Conservation (phyloP, 2,888 invertebrate genomes). For the Malacosoma neustria region DNA sequence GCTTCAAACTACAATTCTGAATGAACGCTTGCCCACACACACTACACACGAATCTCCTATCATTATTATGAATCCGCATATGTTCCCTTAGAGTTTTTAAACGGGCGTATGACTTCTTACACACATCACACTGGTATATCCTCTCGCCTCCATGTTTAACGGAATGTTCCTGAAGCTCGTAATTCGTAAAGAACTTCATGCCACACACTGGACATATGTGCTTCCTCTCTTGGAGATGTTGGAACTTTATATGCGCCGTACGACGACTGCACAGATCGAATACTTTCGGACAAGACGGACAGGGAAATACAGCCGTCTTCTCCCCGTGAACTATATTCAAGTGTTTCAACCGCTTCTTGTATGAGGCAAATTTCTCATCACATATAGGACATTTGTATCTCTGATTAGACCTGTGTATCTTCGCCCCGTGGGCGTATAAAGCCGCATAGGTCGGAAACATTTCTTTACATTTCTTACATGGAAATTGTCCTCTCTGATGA, state of each 20-base stretch:
- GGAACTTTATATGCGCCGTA: conserved; percentile 55
- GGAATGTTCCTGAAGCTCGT: conserved; percentile 70
- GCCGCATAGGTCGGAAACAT: conserved; percentile 44
- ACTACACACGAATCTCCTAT: conserved; percentile 46
- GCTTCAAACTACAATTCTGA: conserved; percentile 56
- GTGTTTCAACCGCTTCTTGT: conserved; percentile 57
- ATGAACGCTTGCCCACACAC: conserved; percentile 51
- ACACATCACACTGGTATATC: conserved; percentile 61
- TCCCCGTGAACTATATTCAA: conserved; percentile 50
- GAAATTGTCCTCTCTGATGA: conserved; percentile 50
- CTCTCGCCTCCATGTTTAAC: conserved; percentile 70
- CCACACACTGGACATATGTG: conserved; percentile 67
- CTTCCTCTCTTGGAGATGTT: conserved; percentile 60
- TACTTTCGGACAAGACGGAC: conserved; percentile 54
- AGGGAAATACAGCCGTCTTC: conserved; percentile 54
- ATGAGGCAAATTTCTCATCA: conserved; percentile 58
- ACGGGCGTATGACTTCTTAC: conserved; percentile 66
- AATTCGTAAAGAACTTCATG: conserved; percentile 71
- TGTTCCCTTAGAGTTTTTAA: conserved; percentile 56
- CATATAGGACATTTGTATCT: conserved; percentile 65
- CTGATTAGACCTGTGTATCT: conserved; percentile 50
- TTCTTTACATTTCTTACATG: conserved; percentile 53
- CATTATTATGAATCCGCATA: conserved; percentile 57
- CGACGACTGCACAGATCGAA: conserved; percentile 58
- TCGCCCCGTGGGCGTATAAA: conserved; percentile 49